Base-by-base conservation (phyloP, 1,140 invertebrate species). In the Acromyrmex charruanus region DNA sequence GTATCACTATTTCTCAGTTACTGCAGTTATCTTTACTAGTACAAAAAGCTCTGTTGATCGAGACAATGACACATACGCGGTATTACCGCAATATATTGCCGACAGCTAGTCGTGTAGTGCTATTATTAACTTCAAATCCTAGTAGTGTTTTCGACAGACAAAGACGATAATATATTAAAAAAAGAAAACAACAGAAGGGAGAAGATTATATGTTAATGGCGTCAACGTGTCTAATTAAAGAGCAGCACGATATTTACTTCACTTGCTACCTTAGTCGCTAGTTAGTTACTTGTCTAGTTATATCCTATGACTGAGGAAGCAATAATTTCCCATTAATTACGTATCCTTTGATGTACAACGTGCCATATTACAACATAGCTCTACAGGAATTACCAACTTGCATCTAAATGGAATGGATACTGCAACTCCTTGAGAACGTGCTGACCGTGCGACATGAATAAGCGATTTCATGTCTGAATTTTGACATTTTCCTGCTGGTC, bases 311-410 rank as follows among this genome's bases (percentile, higher is more conserved):
- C n/a, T 44, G 55, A 63, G 69, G 25, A 12, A 63, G 28, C 16
- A 49, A 35, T 82, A 74, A 84, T 63, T 84, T 84, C 55, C 80
- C 28, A 75, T 84, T n/a, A 84, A 63, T 84, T 75, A 84, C 55
- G 21, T n/a, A 44, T 18, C 80, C 55, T 84, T 84, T 74, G 80
- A 84, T 28, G 25, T 18, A 71, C 14, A 49, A 18, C 10, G 21
- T 49, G 35, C 39, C 18, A 28, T 18, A 31, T 72, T 51, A 35
- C 55, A 35, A 75, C 55, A 51, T 84, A 74, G 44, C 69, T 84
- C 25, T n/a, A 55, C 69, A 61, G 69, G 58, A 61, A 84, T 84
- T 49, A 49, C 3, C 53, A 31, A 74, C 72, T 72, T 49, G 39
- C 53, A 9, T 74, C 12, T 25, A 72, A 72, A 63, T 63, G 68